These are phyloP conservation scores for Premnoplex brunnescens DNA, from an alignment of 2,797 vertebrate species.

Conservation along the genomic window DNA sequence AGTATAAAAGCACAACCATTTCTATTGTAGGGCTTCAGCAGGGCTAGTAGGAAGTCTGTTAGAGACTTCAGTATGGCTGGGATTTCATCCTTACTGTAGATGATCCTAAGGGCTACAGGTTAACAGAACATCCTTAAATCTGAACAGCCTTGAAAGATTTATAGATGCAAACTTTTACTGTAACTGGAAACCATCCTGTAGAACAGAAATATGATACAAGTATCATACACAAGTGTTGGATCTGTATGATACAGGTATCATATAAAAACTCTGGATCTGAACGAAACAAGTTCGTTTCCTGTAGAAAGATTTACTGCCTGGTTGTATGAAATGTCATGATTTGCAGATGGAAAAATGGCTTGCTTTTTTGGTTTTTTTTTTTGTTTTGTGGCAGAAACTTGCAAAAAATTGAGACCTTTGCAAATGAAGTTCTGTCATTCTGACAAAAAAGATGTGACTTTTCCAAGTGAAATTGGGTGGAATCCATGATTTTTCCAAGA, in stretches of 20 bases:
- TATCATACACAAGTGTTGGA: neutral
- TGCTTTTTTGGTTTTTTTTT: neutral
- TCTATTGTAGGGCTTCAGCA: neutral
- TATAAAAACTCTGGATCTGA: neutral
- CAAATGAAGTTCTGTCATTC: neutral
- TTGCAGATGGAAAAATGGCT: neutral
- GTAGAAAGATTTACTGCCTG: neutral
- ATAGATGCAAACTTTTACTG: neutral
- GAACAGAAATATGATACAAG: neutral
- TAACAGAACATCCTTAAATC: neutral
- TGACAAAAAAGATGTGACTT: neutral
- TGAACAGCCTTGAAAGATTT: neutral
- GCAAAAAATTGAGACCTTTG: neutral
- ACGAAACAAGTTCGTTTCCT: neutral
- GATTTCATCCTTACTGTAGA: neutral
- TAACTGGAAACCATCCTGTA: neutral
- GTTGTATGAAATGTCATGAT: neutral
- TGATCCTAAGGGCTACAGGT: neutral
- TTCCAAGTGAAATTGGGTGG: neutral
- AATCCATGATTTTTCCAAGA: neutral
- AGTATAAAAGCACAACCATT: neutral
- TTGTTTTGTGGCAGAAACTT: neutral
- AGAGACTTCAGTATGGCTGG: neutral
- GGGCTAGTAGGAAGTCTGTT: neutral
- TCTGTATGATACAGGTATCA: neutral